Percentiles rank a stretch among this genome's conserved stretches.
Conservation (phyloP, 2,113 vertebrate species). For the Ctenodactylus gundi region DNA sequence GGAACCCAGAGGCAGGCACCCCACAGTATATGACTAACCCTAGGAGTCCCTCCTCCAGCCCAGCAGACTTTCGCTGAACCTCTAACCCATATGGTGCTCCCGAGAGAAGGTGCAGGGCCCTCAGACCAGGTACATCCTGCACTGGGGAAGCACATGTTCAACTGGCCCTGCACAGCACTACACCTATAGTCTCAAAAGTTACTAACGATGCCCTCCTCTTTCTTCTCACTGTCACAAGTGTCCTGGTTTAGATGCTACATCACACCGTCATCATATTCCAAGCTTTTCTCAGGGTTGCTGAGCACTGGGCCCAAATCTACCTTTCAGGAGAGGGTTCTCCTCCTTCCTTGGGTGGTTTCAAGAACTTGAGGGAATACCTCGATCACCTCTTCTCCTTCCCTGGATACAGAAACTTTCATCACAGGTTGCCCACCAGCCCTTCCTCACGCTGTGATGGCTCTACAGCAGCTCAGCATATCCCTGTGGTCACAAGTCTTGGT, state of each 20-base stretch:
- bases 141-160: background rate
- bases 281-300: background rate
- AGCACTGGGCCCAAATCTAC: background rate
- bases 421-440: background rate
- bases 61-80: background rate
- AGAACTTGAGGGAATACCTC: background rate
- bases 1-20: background rate
- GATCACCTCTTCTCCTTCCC: background rate
- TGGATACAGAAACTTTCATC: background rate
- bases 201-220: background rate
- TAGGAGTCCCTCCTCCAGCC: background rate
- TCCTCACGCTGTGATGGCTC: background rate
- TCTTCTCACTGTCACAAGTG: background rate
- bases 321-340: background rate
- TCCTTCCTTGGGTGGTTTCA: background rate
- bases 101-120: fast-evolving
- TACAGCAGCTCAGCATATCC: background rate
- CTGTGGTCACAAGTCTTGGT: background rate
- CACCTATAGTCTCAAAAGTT: background rate
- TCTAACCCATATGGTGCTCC: background rate
- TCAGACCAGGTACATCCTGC: background rate
- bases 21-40: too few relatives aligned
- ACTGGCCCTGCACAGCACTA: background rate
- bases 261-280: background rate
- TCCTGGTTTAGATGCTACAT: background rate